Percentiles rank a stretch among this genome's conserved stretches.
These are phyloP conservation scores for Climacteris rufus DNA, from an alignment of 2,113 vertebrate species.

Conservation along the genomic window DNA sequence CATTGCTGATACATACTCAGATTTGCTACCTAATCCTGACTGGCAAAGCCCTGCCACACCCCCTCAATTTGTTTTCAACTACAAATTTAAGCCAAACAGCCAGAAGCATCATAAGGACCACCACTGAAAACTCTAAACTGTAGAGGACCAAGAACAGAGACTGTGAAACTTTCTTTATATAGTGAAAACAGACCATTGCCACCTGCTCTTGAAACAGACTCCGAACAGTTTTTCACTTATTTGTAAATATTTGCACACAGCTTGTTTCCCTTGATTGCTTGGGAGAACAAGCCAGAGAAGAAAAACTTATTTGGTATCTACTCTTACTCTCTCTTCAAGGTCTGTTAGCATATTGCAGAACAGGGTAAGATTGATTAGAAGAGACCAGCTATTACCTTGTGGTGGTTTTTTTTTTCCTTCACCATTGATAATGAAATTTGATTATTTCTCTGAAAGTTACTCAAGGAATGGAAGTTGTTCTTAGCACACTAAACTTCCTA, in stretches of 20 bases:
- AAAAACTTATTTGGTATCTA: not conserved
- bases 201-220: not conserved
- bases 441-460: not conserved
- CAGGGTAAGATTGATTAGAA: not conserved
- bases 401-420: not conserved
- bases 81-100: not conserved
- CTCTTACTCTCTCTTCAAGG: not conserved
- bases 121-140: not conserved
- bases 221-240: not conserved
- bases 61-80: not conserved
- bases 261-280: not conserved
- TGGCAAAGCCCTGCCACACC: not conserved
- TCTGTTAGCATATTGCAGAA: not conserved
- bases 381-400: not conserved
- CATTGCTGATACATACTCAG: not conserved
- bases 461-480: not conserved
- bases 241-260: not conserved
- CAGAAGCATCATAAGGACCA: not conserved
- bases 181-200: not conserved
- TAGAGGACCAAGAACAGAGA: not conserved
- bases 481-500: not conserved
- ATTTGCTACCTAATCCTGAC: not conserved
- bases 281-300: not conserved
- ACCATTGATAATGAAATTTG: not conserved
- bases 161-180: not conserved